Base-by-base conservation (phyloP, 2,113 vertebrate species). In the Nibea coibor region DNA sequence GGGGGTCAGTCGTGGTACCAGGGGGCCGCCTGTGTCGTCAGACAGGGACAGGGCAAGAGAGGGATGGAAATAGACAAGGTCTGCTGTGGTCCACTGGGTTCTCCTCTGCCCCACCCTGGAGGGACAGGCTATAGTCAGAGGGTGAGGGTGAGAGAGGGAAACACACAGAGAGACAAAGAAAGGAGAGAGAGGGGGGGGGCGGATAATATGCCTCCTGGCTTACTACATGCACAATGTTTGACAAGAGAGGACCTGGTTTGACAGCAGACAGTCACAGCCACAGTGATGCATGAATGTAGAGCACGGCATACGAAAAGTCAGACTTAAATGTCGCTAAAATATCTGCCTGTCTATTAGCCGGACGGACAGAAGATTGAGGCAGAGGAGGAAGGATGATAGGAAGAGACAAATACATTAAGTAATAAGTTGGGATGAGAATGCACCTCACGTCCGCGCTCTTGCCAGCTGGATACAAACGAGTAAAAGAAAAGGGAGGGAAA, bases 51-150 rank as follows among this genome's bases (percentile, higher is more conserved):
- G 58, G 57, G 28, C n/a, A 59, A 76, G 76, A 78, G 72, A 62
- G 43, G 58, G 76, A 88, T 85, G 62, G 80, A 84, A 91, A 90
- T 80, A 91, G 89, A 92, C 87, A 75, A 68, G 69, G 84, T 82
- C 81, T 76, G 48, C 69, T 22, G 22, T 88, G 90, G 83, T 84
- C 83, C 74, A 75, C 57, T 81, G 77, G 83, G 87, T 63, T 83
- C 82, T 76, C 81, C 78, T 83, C 28, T 72, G 67, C 69, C 72
- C 75, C 82, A 64, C 78, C 82, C 81, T 14, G 15, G 65, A 64
- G 84, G 78, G 89, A 91, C 85, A 78, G 50, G 31, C 70, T 80
- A 67, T 80, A 67, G 68, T 80, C 54, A 80, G 68, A 68, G 48
- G 53, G 64, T 16, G 64, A 82, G 62, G 70, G 82, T 83, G 65